These are phyloP conservation scores for Blera fallax DNA, from an alignment of 2,888 invertebrate species.

Conservation along the genomic window DNA sequence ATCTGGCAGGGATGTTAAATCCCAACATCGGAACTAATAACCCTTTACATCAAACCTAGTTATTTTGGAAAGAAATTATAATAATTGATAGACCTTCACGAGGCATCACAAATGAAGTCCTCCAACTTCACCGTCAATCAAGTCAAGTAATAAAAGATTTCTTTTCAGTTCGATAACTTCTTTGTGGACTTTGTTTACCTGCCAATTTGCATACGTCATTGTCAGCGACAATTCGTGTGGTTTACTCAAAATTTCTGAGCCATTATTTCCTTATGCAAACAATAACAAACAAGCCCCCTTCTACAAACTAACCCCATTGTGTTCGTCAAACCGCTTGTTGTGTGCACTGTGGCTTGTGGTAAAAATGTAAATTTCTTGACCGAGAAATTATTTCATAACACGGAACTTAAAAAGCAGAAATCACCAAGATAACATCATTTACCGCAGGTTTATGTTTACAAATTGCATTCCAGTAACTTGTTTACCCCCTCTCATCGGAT, in stretches of 20 bases:
- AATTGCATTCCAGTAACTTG: neutral
- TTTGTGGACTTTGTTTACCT: neutral
- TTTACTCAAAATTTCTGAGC: neutral
- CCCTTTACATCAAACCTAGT: too few species aligned
- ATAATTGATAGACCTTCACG: too few species aligned
- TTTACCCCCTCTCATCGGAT: neutral
- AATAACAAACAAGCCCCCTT: neutral
- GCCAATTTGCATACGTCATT: neutral
- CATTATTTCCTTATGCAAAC: neutral
- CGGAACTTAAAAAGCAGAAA: neutral
- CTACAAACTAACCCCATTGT: neutral
- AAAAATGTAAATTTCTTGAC: neutral
- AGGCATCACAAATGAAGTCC: too few species aligned
- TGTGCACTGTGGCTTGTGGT: neutral
- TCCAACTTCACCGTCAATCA: neutral
- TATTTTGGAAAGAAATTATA: too few species aligned
- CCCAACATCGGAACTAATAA: too few species aligned
- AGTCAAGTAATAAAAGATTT: neutral
- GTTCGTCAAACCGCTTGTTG: neutral
- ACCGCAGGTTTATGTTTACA: neutral
- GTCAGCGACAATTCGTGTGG: neutral
- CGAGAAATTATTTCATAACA: constrained; percentile 1
- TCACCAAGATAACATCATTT: neutral
- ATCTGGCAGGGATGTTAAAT: too few species aligned
- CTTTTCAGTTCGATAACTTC: neutral